phyloP scores from a whole-genome alignment of 2,113 vertebrate species.

The Bubalus kerabau region DNA sequence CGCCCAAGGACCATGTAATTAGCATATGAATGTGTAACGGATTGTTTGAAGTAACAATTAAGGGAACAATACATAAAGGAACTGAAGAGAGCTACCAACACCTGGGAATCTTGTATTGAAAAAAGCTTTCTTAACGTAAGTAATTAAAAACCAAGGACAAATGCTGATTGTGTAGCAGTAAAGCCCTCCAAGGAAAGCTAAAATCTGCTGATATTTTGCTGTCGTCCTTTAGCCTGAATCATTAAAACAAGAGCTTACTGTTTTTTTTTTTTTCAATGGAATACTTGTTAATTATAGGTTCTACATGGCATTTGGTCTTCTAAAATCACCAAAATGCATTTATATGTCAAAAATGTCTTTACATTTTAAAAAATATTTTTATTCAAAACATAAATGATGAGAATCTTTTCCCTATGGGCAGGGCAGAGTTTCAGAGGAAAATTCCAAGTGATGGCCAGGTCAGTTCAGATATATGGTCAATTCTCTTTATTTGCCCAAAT shows the following conservation, averaged over 20 bases:
- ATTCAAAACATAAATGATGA: background rate
- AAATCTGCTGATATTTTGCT: slow-evolving; percentile 27
- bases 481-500: background rate
- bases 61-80: slow-evolving; percentile 67
- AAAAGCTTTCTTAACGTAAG: slow-evolving; percentile 71
- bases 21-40: slow-evolving; percentile 71
- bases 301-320: background rate
- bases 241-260: slow-evolving; percentile 29
- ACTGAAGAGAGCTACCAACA: slow-evolving; percentile 65
- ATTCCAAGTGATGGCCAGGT: background rate
- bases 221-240: background rate
- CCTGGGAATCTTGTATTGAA: slow-evolving; percentile 73
- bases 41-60: slow-evolving; percentile 77
- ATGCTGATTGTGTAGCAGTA: slow-evolving; percentile 39
- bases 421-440: background rate
- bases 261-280: slow-evolving; percentile 2
- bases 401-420: background rate
- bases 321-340: background rate
- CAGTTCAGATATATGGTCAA: background rate
- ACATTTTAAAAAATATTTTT: background rate
- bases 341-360: background rate
- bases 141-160: slow-evolving; percentile 70
- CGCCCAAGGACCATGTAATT: slow-evolving; percentile 64
- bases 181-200: slow-evolving; percentile 17
- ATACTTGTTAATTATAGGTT: background rate